A percentile compares a stretch with the other conserved stretches of the same genome.
phyloP scores from a whole-genome alignment of 1,140 invertebrate species.

The Bicyclus anynana region DNA sequence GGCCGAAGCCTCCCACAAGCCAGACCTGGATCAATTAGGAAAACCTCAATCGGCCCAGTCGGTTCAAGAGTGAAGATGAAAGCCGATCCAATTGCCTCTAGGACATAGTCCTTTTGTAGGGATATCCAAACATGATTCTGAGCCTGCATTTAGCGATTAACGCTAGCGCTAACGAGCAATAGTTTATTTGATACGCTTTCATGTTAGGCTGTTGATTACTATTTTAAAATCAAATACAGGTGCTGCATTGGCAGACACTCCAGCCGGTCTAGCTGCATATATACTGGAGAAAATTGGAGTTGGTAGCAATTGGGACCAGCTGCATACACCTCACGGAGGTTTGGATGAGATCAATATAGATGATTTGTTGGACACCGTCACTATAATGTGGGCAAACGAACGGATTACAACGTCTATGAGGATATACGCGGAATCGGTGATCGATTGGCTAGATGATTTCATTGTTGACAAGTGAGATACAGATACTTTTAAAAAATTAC shows the following conservation, averaged over 20 bases:
- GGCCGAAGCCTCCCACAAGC: too few species aligned
- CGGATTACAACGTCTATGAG: slow-evolving; percentile 86
- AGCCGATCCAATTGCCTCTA: too few species aligned
- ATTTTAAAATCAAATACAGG: slow-evolving; percentile 64
- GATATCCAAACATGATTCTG: too few species aligned
- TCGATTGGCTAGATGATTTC: slow-evolving; percentile 49
- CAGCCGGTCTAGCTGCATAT: slow-evolving; percentile 87
- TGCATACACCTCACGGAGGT: slow-evolving; percentile 83
- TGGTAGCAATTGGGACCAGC: slow-evolving; percentile 82
- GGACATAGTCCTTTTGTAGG: too few species aligned
- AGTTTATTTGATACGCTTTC: too few species aligned
- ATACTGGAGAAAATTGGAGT: slow-evolving; percentile 92
- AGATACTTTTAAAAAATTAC: slow-evolving; percentile 9
- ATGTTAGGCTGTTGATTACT: too few species aligned
- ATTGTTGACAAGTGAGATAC: slow-evolving; percentile 53
- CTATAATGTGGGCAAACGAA: slow-evolving; percentile 90
- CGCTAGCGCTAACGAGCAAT: too few species aligned
- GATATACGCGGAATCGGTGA: slow-evolving; percentile 85
- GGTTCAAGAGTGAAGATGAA: too few species aligned
- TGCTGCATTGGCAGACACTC: slow-evolving; percentile 81
- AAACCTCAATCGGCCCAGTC: too few species aligned
- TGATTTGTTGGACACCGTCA: slow-evolving; percentile 91
- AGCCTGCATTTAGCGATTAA: too few species aligned
- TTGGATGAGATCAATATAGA: slow-evolving; percentile 82
- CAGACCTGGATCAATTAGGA: too few species aligned